Percentiles rank a stretch among this genome's conserved stretches.
phyloP scores from a whole-genome alignment of 2,888 invertebrate species.

The Caenorhabditis sp. region DNA sequence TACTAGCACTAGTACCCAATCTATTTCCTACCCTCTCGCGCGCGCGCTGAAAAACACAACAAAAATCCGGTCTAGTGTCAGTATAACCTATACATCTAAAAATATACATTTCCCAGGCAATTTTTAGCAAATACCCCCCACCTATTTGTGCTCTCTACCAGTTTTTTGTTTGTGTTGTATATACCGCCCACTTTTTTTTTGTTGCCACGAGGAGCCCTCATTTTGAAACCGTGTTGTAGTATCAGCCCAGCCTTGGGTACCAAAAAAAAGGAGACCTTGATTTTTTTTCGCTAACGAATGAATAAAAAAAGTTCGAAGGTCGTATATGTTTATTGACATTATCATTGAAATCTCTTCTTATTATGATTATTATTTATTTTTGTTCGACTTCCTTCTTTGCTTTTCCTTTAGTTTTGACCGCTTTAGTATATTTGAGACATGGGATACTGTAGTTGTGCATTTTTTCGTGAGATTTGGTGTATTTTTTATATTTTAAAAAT shows the following conservation, averaged over 20 bases:
- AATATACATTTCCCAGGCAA: not conserved
- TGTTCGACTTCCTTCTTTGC: not conserved
- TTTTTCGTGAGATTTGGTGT: not conserved
- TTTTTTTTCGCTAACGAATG: too few relatives aligned
- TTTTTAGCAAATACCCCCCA: not conserved
- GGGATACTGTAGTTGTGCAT: not conserved
- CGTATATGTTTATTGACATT: not conserved
- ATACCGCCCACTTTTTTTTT: conserved; percentile 11
- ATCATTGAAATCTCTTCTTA: not conserved
- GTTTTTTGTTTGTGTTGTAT: conserved; percentile 47
- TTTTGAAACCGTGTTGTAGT: not conserved
- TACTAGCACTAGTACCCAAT: too few relatives aligned
- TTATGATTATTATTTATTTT: not conserved
- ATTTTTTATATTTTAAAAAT: too few relatives aligned
- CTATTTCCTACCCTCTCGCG: not conserved
- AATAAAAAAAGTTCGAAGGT: not conserved
- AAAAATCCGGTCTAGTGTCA: not conserved
- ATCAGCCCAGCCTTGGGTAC: not conserved
- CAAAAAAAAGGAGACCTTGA: too few relatives aligned
- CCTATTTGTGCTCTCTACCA: conserved; percentile 24
- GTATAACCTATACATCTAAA: not conserved
- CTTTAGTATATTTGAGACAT: not conserved
- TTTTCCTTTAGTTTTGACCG: not conserved
- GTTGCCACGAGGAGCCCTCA: not conserved
- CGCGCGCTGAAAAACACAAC: not conserved